Evolutionary conservation across 1,140 invertebrate genomes (phyloP).

Genomic region (Lutraria rhynchaena): DNA sequence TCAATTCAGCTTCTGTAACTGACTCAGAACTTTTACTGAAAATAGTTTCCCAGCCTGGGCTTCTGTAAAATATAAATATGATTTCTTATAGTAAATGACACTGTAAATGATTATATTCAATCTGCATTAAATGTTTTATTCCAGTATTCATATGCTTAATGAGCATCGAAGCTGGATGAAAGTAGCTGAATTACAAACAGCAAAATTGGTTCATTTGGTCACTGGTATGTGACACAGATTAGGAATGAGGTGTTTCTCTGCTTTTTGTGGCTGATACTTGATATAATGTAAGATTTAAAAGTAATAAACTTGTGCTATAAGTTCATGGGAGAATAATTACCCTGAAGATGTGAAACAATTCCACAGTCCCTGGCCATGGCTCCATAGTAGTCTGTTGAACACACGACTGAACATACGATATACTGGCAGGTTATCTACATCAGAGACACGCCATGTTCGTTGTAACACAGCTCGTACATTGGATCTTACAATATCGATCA

Average conservation of each 20-base stretch:
- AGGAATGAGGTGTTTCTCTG: no score
- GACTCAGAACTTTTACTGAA: conserved; percentile 80
- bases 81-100: no score
- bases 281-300: no score
- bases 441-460: conserved; percentile 74
- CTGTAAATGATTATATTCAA: background rate
- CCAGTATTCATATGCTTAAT: no score
- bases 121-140: no score
- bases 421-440: conserved; percentile 78
- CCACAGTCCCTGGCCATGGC: conserved; percentile 82
- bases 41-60: conserved; percentile 80
- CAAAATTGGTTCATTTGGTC: no score
- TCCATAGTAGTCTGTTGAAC: conserved; percentile 81
- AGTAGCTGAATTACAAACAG: no score
- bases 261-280: no score
- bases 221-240: no score
- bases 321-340: no score
- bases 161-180: no score
- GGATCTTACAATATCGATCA: conserved; percentile 80
- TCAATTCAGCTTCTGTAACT: conserved; percentile 77
- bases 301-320: no score
- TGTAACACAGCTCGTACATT: conserved; percentile 80
- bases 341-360: conserved; percentile 79
- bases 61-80: conserved; percentile 62
- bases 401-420: conserved; percentile 80